Evolutionary conservation across 1,140 invertebrate species (phyloP), one percentile per base, ranked within the genome.

Genomic region (Eumeta japonica): DNA sequence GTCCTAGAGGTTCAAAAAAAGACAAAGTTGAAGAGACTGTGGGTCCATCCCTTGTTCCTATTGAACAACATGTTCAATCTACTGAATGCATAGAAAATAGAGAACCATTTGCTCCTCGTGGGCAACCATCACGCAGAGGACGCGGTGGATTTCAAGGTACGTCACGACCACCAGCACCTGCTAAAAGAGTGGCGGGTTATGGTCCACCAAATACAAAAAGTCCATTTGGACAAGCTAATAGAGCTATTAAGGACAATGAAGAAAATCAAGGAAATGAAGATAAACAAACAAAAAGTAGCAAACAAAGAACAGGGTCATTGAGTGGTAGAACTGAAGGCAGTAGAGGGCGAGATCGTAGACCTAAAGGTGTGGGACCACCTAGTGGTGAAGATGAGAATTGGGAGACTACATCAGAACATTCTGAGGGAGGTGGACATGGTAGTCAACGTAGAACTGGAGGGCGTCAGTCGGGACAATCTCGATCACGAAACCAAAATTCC

Each of bases 121-220:
- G 89, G 2, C 89, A 92, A 59, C 89, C 89, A 0, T 91, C 89
- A 2, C 74, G 88, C 36, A 81, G 86, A 17, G 88, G 88, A 16
- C 76, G 87, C 28, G 86, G 86, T 36, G 84, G 83, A 27, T 81
- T 77, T 44, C 73, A 81, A 45, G 80, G 79, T 10, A 59, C 79
- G 2, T 60, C 77, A 5, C 55, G 78, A 24, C 75, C 51, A 27
- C 64, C 67, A 16, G 64, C 71, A 3, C 62, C 79, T 1, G 67
- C 79, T 17, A 83, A 82, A 43, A 67, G 84, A 50, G 82, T 87
- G 45, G 78, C 83, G 35, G 83, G 83, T 10, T 89, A 88, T 61
- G 86, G 87, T 0, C 86, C 86, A 5, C 86, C 85, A 1, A 82
- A 85, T 34, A 83, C 82, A 13, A 88, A 87, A 45, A 87, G 85